Percentiles rank a stretch among this genome's conserved stretches.
Evolutionary conservation across 37 sponge, comb jelly and placozoan species (phyloP).

Genomic region (Oscarella lobularis): DNA sequence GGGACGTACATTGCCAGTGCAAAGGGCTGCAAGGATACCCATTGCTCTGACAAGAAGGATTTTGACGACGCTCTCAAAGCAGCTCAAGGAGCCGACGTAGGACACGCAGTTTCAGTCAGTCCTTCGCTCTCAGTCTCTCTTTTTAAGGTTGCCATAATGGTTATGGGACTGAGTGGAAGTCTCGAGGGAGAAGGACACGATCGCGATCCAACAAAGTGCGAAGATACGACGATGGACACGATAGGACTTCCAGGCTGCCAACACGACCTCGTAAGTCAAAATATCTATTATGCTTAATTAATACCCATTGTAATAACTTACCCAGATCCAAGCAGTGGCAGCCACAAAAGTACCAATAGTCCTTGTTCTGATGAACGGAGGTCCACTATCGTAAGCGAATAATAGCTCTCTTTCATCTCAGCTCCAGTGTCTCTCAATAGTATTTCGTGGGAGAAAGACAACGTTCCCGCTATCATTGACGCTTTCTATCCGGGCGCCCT

Average conservation of each 20-base stretch:
- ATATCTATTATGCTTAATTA: neutral
- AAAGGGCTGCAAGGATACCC: constrained; percentile 18
- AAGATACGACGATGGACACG: neutral
- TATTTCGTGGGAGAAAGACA: constrained; percentile 1
- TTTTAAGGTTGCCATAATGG: constrained; percentile 23
- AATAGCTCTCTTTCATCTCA: too few species aligned
- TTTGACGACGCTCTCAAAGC: constrained; percentile 17
- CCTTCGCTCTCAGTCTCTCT: neutral
- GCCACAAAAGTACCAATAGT: neutral
- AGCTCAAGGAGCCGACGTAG: constrained; percentile 23
- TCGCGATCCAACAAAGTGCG: neutral
- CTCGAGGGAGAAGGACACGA: constrained; percentile 50
- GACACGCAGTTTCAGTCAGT: neutral
- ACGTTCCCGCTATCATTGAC: constrained; percentile 30
- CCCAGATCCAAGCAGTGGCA: neutral
- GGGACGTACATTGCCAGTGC: constrained; percentile 12
- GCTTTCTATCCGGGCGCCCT: constrained; percentile 62
- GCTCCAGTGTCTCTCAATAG: too few species aligned
- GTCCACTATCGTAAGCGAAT: neutral
- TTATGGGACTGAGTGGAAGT: constrained; percentile 39
- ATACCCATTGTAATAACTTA: neutral
- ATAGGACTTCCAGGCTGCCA: constrained; percentile 3
- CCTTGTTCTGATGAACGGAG: constrained; percentile 5
- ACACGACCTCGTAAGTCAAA: neutral
- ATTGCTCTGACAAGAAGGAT: constrained; percentile 12